A percentile compares a stretch with the other conserved stretches of the same genome.
phyloP scores from a whole-genome alignment of 2,797 vertebrate species.

The Odontamblyopus rebecca region DNA sequence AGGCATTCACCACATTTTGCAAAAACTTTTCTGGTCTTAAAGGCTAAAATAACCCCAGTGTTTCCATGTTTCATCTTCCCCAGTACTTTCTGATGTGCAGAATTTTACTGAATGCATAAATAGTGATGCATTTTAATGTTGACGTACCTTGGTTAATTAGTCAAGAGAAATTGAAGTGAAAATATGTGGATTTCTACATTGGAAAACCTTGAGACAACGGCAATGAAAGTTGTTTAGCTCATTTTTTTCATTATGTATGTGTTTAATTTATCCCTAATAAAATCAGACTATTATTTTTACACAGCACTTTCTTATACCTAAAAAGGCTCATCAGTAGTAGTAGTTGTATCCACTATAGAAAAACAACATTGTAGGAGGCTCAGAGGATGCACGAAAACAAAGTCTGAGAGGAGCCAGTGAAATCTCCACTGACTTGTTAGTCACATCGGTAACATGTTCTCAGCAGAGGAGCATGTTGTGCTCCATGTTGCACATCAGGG shows the following conservation, averaged over 20 bases:
- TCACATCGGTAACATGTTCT: conserved; percentile 45
- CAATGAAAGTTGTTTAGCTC: background rate
- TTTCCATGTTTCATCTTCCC: too few species aligned
- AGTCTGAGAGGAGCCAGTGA: conserved; percentile 9
- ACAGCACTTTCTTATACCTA: background rate
- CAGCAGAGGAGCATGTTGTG: conserved; percentile 32
- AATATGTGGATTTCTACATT: background rate
- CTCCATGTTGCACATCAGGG: conserved; percentile 33
- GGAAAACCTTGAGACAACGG: background rate
- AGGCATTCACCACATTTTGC: background rate
- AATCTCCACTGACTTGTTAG: conserved; percentile 54
- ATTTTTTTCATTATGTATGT: background rate
- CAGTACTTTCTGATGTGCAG: background rate
- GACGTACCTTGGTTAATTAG: background rate
- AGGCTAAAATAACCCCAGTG: too few species aligned
- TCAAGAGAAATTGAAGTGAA: background rate
- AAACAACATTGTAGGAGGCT: conserved; percentile 7
- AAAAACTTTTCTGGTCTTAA: too few species aligned
- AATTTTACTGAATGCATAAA: background rate
- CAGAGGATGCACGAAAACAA: conserved; percentile 5
- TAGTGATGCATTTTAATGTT: background rate
- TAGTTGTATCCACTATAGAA: background rate
- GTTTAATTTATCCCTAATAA: background rate
- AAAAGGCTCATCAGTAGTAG: background rate
- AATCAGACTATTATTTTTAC: background rate